Percentiles rank a stretch among this genome's conserved stretches.
These are phyloP conservation scores for Reinhardtius hippoglossoides DNA, from an alignment of 2,113 vertebrate species.

Conservation along the genomic window DNA sequence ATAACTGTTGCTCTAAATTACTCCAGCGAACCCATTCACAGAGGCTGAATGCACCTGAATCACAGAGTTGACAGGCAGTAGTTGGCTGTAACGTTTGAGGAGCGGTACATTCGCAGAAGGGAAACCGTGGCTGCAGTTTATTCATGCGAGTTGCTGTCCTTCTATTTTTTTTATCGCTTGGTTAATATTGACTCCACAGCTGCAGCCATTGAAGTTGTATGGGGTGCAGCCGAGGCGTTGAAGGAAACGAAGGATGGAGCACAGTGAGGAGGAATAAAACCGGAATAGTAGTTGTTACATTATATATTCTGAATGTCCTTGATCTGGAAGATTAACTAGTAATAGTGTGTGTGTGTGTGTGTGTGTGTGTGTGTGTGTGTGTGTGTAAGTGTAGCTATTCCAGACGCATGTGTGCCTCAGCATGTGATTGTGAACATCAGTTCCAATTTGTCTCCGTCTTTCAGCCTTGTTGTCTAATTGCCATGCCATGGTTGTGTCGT, in stretches of 20 bases:
- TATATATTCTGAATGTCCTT: conserved; percentile 60
- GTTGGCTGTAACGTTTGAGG: conserved; percentile 10
- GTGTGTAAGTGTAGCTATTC: conserved; percentile 7
- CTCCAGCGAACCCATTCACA: conserved; percentile 16
- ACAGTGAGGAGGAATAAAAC: conserved; percentile 17
- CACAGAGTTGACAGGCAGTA: conserved; percentile 33
- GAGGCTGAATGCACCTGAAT: conserved; percentile 29
- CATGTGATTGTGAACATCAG: conserved; percentile 73
- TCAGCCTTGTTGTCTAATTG: conserved; percentile 77
- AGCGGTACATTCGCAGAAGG: background rate
- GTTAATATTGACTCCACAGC: conserved; percentile 62
- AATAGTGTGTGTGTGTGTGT: conserved; percentile 28
- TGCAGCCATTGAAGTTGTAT: conserved; percentile 54
- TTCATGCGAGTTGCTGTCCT: conserved; percentile 42
- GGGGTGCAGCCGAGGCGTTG: conserved; percentile 19
- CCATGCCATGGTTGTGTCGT: conserved; percentile 70
- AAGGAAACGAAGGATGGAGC: conserved; percentile 29
- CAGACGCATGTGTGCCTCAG: conserved; percentile 45
- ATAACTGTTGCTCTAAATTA: background rate
- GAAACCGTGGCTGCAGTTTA: conserved; percentile 48
- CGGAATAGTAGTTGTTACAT: conserved; percentile 34
- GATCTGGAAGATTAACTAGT: conserved; percentile 53
- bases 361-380: conserved; percentile 26
- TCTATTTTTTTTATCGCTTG: conserved; percentile 52
- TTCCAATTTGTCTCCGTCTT: conserved; percentile 75